phyloP scores from a whole-genome alignment of 2,113 vertebrate species.

The Oryctolagus cuniculus region mOryCun1.1 NC_091439.1:83005501-83006000 shows the following conservation, averaged over 20 bases:
- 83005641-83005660: constrained; percentile 35
- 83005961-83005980: no score
- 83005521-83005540: background rate
- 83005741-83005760: background rate
- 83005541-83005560: constrained; percentile 36
- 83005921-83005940: no score
- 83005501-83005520: constrained; percentile 24
- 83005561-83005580: background rate
- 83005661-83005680: constrained; percentile 41
- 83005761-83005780: no score
- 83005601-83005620: background rate
- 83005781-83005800: no score
- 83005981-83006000: no score
- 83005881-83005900: no score
- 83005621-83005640: constrained; percentile 9
- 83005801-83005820: no score
- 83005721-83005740: background rate
- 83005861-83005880: no score
- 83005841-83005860: no score
- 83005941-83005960: no score
- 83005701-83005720: background rate
- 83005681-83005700: constrained; percentile 13
- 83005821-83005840: no score
- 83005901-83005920: no score
- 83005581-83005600: constrained; percentile 33